These are phyloP conservation scores for Porites lutea DNA, from an alignment of 64 coral and sea anemone genomes.

Conservation along the genomic window DNA sequence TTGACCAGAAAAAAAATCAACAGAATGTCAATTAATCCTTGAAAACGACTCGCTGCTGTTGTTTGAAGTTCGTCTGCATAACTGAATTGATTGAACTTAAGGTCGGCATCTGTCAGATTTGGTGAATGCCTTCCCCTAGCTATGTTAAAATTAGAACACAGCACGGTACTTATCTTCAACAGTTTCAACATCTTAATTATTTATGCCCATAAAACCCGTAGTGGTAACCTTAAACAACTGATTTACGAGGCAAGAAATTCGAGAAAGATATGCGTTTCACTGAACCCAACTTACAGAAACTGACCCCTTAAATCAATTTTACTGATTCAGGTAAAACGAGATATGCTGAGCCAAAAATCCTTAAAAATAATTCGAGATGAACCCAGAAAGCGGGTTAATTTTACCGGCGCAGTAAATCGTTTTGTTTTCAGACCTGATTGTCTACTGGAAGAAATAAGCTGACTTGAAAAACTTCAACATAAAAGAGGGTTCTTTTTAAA, in stretches of 20 bases:
- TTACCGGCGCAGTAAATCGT: not conserved
- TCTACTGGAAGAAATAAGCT: not conserved
- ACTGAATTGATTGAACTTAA: no score
- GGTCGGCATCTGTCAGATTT: not conserved
- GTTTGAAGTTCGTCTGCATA: not conserved
- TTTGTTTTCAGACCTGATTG: not conserved
- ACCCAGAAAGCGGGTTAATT: not conserved
- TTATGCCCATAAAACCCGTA: not conserved
- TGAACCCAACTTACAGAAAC: not conserved
- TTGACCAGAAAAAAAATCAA: not conserved
- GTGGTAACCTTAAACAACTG: not conserved
- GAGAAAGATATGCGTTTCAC: not conserved
- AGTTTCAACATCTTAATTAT: slow-evolving; percentile 16
- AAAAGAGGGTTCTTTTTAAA: not conserved
- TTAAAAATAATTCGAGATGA: no score
- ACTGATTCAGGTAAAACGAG: not conserved
- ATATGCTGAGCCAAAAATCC: no score
- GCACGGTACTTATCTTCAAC: not conserved
- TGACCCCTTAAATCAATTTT: not conserved
- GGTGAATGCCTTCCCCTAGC: not conserved
- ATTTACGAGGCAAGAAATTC: not conserved
- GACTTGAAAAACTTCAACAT: not conserved
- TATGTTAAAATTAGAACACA: not conserved
- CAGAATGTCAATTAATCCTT: not conserved
- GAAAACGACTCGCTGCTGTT: not conserved